Evolutionary conservation across 2,113 vertebrate species (phyloP).

Genomic region (Phycodurus eques): DNA sequence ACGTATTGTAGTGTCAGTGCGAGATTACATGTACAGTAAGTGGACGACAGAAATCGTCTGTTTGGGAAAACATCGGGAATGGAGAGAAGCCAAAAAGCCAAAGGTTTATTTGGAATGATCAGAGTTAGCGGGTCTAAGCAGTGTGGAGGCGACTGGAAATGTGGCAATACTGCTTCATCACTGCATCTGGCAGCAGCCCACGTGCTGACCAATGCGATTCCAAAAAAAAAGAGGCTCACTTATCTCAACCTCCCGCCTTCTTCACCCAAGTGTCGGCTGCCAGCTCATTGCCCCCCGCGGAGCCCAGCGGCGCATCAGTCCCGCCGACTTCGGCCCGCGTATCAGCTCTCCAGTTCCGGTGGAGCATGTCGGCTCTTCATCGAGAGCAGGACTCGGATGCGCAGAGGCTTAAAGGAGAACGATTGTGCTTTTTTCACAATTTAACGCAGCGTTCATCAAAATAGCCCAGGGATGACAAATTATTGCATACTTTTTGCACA

Average conservation of each 20-base stretch:
- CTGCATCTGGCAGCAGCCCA: slow-evolving; percentile 30
- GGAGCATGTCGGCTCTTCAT: slow-evolving; percentile 43
- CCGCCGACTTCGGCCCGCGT: slow-evolving; percentile 34
- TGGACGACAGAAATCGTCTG: not conserved
- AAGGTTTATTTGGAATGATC: not conserved
- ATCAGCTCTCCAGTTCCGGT: slow-evolving; percentile 28
- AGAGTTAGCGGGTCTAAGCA: not conserved
- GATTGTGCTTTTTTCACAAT: slow-evolving; percentile 5
- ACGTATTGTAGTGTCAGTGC: too few species aligned
- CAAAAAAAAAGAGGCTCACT: slow-evolving; percentile 56
- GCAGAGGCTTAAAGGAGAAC: not conserved
- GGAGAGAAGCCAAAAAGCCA: not conserved
- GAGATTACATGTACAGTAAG: not conserved
- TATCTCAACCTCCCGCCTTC: slow-evolving; percentile 50
- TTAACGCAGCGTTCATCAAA: not conserved
- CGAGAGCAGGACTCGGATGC: slow-evolving; percentile 20
- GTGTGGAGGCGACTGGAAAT: not conserved
- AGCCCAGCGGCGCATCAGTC: slow-evolving; percentile 50
- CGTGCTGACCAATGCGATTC: slow-evolving; percentile 34
- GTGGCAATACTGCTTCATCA: slow-evolving; percentile 2
- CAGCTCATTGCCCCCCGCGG: slow-evolving; percentile 59
- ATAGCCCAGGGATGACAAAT: not conserved
- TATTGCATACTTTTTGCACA: not conserved
- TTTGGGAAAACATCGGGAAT: not conserved
- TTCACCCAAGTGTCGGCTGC: slow-evolving; percentile 35